These are phyloP conservation scores for Phymanthus crucifer DNA, from an alignment of 92 coral and sea anemone genomes.

Conservation along the genomic window DNA sequence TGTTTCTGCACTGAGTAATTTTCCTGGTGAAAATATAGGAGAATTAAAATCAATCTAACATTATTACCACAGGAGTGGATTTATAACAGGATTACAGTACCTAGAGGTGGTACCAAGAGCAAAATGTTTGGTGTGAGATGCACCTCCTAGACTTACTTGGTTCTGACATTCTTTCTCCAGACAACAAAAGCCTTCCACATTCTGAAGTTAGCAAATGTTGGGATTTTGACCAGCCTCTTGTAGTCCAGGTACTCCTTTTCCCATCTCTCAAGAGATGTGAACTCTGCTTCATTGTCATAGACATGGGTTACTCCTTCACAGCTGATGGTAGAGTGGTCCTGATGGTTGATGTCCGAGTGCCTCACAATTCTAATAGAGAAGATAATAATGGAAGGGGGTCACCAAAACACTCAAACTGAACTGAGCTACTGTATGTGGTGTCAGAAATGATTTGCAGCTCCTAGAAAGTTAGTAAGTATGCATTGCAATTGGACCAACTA, in stretches of 20 bases:
- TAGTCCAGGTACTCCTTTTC: slow-evolving; percentile 89
- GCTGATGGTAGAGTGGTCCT: slow-evolving; percentile 93
- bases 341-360: slow-evolving; percentile 87
- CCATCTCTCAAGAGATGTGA: slow-evolving; percentile 89
- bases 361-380: slow-evolving; percentile 68
- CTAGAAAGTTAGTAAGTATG: too few relatives aligned
- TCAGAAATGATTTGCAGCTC: too few relatives aligned
- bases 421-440: too few relatives aligned
- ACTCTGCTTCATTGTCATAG: slow-evolving; percentile 86
- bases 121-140: too few relatives aligned
- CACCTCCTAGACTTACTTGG: slow-evolving; percentile 67
- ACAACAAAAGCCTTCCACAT: slow-evolving; percentile 99
- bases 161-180: slow-evolving; percentile 94
- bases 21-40: slow-evolving; percentile 48
- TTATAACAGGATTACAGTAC: too few relatives aligned
- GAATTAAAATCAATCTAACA: not conserved
- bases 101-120: too few relatives aligned
- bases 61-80: too few relatives aligned
- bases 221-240: slow-evolving; percentile 80
- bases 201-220: slow-evolving; percentile 92
- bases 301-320: slow-evolving; percentile 83
- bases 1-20: slow-evolving; percentile 85
- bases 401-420: too few relatives aligned
- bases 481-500: too few relatives aligned
- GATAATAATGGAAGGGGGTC: not conserved